Conservation (phyloP, 2,113 vertebrate genomes). For the Pseudopipra pipra region DNA sequence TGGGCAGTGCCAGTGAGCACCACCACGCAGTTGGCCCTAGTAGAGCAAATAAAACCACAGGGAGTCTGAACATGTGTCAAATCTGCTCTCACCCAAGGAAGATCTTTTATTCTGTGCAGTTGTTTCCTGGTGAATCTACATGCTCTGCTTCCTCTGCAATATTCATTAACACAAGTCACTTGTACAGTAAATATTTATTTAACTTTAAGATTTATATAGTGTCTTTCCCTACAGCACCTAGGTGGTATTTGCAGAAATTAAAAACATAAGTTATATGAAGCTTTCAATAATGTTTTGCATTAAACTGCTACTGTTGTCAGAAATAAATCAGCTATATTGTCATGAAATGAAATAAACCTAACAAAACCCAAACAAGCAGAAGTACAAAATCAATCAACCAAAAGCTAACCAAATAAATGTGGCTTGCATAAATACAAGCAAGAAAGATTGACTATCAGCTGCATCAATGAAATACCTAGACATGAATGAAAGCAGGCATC, state of each 20-base stretch:
- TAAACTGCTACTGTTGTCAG: slow-evolving; percentile 64
- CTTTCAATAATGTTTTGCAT: slow-evolving; percentile 66
- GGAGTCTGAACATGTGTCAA: not conserved
- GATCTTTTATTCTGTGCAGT: not conserved
- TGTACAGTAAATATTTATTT: slow-evolving; percentile 65
- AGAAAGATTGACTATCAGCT: slow-evolving; percentile 57
- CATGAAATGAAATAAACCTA: slow-evolving; percentile 66
- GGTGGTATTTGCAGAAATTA: slow-evolving; percentile 68
- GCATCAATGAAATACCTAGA: slow-evolving; percentile 61
- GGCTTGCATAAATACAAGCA: slow-evolving; percentile 54
- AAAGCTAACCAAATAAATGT: slow-evolving; percentile 66
- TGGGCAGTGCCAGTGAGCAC: not conserved
- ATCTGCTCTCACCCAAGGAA: not conserved
- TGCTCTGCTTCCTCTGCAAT: slow-evolving; percentile 16
- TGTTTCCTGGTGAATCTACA: not conserved
- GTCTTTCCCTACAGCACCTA: slow-evolving; percentile 50
- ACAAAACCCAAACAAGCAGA: slow-evolving; percentile 68
- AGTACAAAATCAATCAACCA: slow-evolving; percentile 66
- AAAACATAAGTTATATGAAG: slow-evolving; percentile 70
- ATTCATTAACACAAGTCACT: slow-evolving; percentile 59
- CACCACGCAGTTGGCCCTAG: not conserved
- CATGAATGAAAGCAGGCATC: slow-evolving; percentile 60
- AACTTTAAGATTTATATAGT: slow-evolving; percentile 64
- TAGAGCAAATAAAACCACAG: not conserved
- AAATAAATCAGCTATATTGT: slow-evolving; percentile 69